phyloP scores from a whole-genome alignment of 2,113 vertebrate genomes.

The Mohoua ochrocephala region DNA sequence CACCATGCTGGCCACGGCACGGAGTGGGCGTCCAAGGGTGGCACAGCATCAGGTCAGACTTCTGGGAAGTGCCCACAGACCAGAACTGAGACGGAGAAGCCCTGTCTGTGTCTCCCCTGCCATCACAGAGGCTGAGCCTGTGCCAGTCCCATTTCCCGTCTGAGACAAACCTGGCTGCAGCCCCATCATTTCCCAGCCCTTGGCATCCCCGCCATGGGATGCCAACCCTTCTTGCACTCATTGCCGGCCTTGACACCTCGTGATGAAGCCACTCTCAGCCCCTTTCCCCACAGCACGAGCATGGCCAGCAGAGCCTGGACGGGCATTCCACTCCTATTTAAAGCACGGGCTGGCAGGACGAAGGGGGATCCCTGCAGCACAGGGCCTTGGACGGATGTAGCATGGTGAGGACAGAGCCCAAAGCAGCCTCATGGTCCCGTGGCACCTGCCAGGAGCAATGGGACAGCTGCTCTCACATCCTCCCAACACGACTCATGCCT shows the following conservation, averaged over 20 bases:
- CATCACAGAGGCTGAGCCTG: background rate
- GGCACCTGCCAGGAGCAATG: background rate
- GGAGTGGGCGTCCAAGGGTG: background rate
- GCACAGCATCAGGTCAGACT: fast-evolving
- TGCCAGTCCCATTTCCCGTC: background rate
- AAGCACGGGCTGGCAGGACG: background rate
- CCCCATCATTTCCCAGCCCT: background rate
- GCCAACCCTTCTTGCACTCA: background rate
- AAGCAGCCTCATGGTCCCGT: background rate
- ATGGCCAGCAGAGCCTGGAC: background rate
- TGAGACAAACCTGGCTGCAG: background rate
- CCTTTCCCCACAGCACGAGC: background rate
- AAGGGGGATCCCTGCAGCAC: background rate
- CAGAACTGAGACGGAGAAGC: background rate
- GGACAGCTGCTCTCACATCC: background rate
- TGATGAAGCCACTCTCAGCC: fast-evolving
- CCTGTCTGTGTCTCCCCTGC: background rate
- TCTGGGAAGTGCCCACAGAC: background rate
- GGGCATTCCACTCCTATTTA: background rate
- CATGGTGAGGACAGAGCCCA: background rate
- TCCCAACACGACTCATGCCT: background rate
- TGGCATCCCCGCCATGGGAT: background rate
- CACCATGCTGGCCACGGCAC: fast-evolving
- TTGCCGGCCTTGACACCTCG: fast-evolving
- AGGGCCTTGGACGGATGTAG: background rate